phyloP scores from a whole-genome alignment of 1,140 invertebrate species.

The Hermetia illucens region DNA sequence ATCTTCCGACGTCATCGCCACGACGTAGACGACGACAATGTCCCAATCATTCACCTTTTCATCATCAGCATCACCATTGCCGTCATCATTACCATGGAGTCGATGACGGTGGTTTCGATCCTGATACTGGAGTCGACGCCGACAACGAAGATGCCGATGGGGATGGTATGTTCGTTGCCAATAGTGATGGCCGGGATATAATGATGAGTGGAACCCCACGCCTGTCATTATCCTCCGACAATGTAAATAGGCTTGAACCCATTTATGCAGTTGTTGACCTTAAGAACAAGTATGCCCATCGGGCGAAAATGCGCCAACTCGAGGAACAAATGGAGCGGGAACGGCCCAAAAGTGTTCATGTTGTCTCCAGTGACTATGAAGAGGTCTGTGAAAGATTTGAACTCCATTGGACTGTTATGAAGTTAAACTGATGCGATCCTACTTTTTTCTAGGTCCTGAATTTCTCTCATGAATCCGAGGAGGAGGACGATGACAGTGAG shows the following conservation, averaged over 20 bases:
- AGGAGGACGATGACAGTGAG: constrained; percentile 3
- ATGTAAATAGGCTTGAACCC: constrained; percentile 5
- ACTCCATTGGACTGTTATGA: background rate
- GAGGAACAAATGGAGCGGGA: constrained; percentile 2
- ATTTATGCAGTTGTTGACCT: constrained; percentile 11
- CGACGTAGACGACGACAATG: too few species aligned
- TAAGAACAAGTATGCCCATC: constrained; percentile 8
- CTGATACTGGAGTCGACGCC: too few species aligned
- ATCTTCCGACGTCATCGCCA: too few species aligned
- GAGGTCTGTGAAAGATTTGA: constrained; percentile 1
- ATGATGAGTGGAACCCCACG: too few species aligned
- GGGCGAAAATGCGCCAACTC: background rate
- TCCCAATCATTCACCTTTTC: too few species aligned
- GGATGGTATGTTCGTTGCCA: too few species aligned
- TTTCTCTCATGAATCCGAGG: background rate
- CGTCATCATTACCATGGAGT: too few species aligned
- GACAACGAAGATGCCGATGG: too few species aligned
- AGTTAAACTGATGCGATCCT: background rate
- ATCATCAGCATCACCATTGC: too few species aligned
- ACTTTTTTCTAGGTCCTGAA: constrained; percentile 1
- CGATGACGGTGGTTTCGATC: too few species aligned
- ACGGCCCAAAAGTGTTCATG: constrained; percentile 2
- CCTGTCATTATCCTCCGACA: background rate
- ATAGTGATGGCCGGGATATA: too few species aligned
- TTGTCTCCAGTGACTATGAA: constrained; percentile 5